Percentiles rank a stretch among this genome's conserved stretches.
phyloP scores from a whole-genome alignment of 30 jellyfish, hydroid and myxozoan genomes.

The Chrysaora quinquecirrha region DNA sequence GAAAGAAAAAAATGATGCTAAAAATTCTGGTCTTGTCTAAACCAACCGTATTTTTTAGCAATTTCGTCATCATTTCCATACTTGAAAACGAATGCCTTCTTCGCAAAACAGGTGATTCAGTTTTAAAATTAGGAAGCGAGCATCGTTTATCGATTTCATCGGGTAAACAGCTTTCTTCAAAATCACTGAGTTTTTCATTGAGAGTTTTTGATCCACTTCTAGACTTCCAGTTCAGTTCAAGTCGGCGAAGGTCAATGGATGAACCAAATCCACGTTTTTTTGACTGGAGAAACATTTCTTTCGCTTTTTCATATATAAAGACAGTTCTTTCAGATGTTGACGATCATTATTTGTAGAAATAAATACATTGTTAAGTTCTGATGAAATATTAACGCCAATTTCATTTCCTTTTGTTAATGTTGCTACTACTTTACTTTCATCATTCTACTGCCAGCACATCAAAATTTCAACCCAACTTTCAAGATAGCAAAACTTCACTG shows the following conservation, averaged over 20 bases:
- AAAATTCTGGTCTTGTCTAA: too few relatives aligned
- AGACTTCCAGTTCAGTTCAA: background rate
- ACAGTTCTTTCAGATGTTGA: too few relatives aligned
- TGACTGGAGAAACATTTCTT: slow-evolving; percentile 1
- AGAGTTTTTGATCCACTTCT: background rate
- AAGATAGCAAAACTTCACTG: too few relatives aligned
- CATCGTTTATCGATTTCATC: background rate
- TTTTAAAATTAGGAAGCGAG: slow-evolving; percentile 5
- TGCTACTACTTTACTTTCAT: too few relatives aligned
- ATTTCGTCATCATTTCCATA: slow-evolving; percentile 29
- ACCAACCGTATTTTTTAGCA: slow-evolving; percentile 53
- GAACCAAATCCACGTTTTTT: slow-evolving; percentile 50
- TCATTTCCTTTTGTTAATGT: too few relatives aligned
- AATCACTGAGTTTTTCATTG: background rate
- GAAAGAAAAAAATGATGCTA: too few relatives aligned
- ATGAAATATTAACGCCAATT: too few relatives aligned
- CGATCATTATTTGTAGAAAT: too few relatives aligned
- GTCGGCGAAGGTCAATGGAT: slow-evolving; percentile 20
- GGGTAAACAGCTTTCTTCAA: background rate
- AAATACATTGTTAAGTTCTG: too few relatives aligned
- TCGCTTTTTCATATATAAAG: too few relatives aligned
- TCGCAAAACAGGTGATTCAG: slow-evolving; percentile 28
- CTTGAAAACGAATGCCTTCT: slow-evolving; percentile 67
- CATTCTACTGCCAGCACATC: too few relatives aligned
- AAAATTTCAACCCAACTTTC: too few relatives aligned